These are phyloP conservation scores for Siderastrea siderea DNA, from an alignment of 92 coral and sea anemone genomes.

Conservation along the genomic window DNA sequence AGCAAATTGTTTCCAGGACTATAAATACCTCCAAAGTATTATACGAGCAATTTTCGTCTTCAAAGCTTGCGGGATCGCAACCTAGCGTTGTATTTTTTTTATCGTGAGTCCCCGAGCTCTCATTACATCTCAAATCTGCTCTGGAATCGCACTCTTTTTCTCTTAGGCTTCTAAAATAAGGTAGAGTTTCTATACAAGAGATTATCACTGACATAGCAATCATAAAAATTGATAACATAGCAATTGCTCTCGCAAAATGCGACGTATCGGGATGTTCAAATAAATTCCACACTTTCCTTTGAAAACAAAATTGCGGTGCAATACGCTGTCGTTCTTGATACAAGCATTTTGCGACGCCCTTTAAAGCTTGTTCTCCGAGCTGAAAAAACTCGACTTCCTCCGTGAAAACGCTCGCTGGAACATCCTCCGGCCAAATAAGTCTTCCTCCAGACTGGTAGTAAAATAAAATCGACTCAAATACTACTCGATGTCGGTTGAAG, in stretches of 20 bases:
- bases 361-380: conserved; percentile 95
- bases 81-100: conserved; percentile 1
- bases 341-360: conserved; percentile 85
- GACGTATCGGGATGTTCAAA: conserved; percentile 97
- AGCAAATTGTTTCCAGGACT: conserved; percentile 79
- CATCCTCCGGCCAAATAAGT: conserved; percentile 88
- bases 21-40: conserved; percentile 73
- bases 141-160: conserved; percentile 51
- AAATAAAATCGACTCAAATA: conserved; percentile 90
- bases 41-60: conserved; percentile 27
- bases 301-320: conserved; percentile 51
- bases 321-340: conserved; percentile 35
- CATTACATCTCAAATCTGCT: conserved; percentile 14
- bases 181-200: conserved; percentile 87
- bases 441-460: conserved; percentile 97
- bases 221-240: conserved; percentile 86
- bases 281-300: conserved; percentile 82
- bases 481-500: conserved; percentile 94
- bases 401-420: conserved; percentile 87
- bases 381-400: conserved; percentile 96
- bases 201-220: conserved; percentile 76
- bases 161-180: conserved; percentile 43
- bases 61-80: conserved; percentile 10
- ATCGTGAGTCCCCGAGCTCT: conserved; percentile 21
- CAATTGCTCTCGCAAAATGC: conserved; percentile 74